Evolutionary conservation across 2,797 vertebrate species (phyloP).

Genomic region (Brachyalestes nurse): DNA sequence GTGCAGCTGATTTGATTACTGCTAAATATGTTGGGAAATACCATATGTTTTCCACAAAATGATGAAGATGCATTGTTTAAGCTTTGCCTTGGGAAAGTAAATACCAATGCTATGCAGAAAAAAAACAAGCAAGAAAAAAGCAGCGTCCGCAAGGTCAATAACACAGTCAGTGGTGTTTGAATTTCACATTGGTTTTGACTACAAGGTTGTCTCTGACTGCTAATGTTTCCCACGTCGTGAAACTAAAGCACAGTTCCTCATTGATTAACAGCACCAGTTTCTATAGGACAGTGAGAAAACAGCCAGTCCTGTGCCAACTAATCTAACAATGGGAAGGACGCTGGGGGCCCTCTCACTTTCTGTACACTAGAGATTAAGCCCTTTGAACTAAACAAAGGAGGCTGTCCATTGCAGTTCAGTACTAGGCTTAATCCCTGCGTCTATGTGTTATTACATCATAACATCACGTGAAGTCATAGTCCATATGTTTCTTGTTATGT

Average conservation of each 20-base stretch:
- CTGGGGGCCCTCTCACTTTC: background rate
- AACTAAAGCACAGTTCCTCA: background rate
- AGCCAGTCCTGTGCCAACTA: background rate
- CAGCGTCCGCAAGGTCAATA: no score
- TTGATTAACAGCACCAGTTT: background rate
- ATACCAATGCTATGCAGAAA: background rate
- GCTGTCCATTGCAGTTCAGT: no score
- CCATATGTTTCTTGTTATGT: no score
- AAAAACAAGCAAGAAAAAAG: background rate
- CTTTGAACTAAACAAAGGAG: no score
- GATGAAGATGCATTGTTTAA: background rate
- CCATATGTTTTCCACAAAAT: background rate
- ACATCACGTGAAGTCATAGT: no score
- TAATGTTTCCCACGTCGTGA: background rate
- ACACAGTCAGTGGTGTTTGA: background rate
- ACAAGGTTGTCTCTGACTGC: background rate
- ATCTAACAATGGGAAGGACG: background rate
- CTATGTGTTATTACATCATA: no score
- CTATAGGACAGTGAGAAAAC: background rate
- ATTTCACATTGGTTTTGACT: background rate
- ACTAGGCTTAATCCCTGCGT: no score
- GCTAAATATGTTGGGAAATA: background rate
- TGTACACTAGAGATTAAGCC: no score
- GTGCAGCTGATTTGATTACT: slow-evolving; percentile 5
- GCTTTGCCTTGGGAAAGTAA: background rate